Conservation (phyloP, 1,140 invertebrate species). For the Brachionus asplanchnoidis region DNA sequence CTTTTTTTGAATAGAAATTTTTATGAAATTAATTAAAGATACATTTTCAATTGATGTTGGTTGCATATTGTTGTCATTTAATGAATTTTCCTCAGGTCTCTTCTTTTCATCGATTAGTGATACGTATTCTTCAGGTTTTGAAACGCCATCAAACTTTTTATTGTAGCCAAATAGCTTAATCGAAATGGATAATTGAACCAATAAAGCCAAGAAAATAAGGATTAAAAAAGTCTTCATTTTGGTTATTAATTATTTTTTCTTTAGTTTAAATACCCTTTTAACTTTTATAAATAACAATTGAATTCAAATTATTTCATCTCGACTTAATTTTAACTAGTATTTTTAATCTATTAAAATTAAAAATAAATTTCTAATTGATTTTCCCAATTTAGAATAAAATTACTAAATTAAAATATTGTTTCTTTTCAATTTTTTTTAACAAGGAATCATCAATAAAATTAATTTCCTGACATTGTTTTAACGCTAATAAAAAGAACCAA, state of each 20-base stretch:
- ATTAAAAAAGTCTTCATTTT: background rate
- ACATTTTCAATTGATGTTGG: background rate
- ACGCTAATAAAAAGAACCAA: too few relatives aligned
- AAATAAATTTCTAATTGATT: too few relatives aligned
- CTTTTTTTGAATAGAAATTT: background rate
- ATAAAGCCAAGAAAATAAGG: background rate
- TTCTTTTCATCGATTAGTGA: background rate
- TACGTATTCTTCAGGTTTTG: background rate
- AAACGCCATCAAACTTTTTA: background rate
- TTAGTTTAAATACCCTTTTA: background rate
- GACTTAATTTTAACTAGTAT: background rate
- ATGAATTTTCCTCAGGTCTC: background rate
- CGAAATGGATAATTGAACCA: background rate
- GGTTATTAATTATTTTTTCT: background rate
- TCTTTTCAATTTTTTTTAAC: too few relatives aligned
- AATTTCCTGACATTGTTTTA: too few relatives aligned
- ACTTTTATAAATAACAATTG: background rate
- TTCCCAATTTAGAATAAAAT: too few relatives aligned
- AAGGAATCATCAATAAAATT: too few relatives aligned
- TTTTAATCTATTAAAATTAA: background rate
- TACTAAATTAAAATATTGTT: too few relatives aligned
- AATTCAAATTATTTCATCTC: background rate
- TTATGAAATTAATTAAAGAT: background rate
- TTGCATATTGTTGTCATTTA: background rate
- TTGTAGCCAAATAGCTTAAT: background rate